A percentile compares a stretch with the other conserved stretches of the same genome.
These are phyloP conservation scores for Cryptoleucopteryx plumbea DNA, from an alignment of 2,113 vertebrate genomes.

Conservation along the genomic window DNA sequence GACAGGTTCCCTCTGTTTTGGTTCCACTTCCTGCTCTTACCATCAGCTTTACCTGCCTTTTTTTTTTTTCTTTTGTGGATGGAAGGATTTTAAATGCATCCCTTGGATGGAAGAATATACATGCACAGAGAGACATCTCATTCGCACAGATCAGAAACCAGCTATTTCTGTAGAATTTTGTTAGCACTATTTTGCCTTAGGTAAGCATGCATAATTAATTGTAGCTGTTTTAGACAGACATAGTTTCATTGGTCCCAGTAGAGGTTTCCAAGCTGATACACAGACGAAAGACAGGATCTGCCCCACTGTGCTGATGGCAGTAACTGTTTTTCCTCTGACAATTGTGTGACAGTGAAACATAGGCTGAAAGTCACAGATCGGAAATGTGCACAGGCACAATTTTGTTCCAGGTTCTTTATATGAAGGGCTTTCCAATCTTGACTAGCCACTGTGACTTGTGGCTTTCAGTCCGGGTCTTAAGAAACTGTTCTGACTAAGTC, in stretches of 20 bases:
- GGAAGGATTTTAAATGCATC: background rate
- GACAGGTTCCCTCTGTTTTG: background rate
- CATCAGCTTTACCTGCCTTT: background rate
- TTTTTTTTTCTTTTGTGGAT: background rate
- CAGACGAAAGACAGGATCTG: background rate
- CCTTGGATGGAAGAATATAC: background rate
- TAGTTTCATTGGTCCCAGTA: background rate
- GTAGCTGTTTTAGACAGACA: fast-evolving
- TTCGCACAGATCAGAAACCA: background rate
- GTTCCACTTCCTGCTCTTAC: background rate
- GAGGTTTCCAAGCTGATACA: background rate
- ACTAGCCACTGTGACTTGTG: background rate
- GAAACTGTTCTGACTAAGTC: background rate
- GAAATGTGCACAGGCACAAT: background rate
- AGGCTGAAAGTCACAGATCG: background rate
- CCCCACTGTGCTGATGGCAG: background rate
- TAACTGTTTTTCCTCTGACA: background rate
- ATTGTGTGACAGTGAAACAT: background rate
- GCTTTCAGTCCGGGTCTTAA: background rate
- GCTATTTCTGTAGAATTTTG: background rate
- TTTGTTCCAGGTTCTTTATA: background rate
- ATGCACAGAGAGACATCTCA: background rate
- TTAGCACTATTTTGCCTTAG: background rate
- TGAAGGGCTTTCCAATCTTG: background rate
- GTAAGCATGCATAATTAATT: background rate